These are phyloP conservation scores for Cancer borealis DNA, from an alignment of 2,888 invertebrate genomes.

Conservation along the genomic window DNA sequence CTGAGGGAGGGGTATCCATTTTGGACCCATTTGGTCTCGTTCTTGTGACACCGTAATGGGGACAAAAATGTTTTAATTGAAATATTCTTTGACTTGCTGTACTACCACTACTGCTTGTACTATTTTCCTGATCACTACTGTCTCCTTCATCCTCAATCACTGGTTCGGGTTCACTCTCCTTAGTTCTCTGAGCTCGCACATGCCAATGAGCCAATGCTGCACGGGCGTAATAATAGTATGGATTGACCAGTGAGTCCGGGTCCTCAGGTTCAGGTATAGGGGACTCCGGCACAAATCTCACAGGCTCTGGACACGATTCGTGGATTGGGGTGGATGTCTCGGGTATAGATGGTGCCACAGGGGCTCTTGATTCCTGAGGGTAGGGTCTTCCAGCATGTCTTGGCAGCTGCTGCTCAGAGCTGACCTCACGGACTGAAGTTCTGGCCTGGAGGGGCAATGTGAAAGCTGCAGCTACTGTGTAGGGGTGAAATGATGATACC, in stretches of 20 bases:
- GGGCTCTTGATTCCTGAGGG: slow-evolving; percentile 50
- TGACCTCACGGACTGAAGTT: slow-evolving; percentile 71
- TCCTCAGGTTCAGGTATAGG: slow-evolving; percentile 73
- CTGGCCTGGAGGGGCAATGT: slow-evolving; percentile 73
- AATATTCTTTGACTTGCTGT: slow-evolving; percentile 66
- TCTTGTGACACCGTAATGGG: slow-evolving; percentile 46
- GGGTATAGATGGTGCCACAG: slow-evolving; percentile 62
- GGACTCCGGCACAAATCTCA: slow-evolving; percentile 71
- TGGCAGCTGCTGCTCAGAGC: slow-evolving; percentile 53
- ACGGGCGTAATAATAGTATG: slow-evolving; percentile 77
- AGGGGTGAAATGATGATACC: slow-evolving; percentile 46
- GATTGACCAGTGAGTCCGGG: slow-evolving; percentile 73
- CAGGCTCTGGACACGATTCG: slow-evolving; percentile 66
- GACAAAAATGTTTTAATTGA: slow-evolving; percentile 56
- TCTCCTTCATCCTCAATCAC: slow-evolving; percentile 58
- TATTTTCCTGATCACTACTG: slow-evolving; percentile 70
- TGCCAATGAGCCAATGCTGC: slow-evolving; percentile 77
- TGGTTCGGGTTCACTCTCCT: slow-evolving; percentile 53
- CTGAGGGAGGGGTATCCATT: slow-evolving; percentile 70
- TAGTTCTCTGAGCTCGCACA: slow-evolving; percentile 69
- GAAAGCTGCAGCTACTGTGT: slow-evolving; percentile 68
- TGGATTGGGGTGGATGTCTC: slow-evolving; percentile 71
- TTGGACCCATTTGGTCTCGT: slow-evolving; percentile 62
- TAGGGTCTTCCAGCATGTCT: slow-evolving; percentile 46
- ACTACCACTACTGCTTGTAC: slow-evolving; percentile 74